A percentile compares a stretch with the other conserved stretches of the same genome.
Conservation (phyloP, 2,113 vertebrate genomes). For the Lethenteron reissneri region DNA sequence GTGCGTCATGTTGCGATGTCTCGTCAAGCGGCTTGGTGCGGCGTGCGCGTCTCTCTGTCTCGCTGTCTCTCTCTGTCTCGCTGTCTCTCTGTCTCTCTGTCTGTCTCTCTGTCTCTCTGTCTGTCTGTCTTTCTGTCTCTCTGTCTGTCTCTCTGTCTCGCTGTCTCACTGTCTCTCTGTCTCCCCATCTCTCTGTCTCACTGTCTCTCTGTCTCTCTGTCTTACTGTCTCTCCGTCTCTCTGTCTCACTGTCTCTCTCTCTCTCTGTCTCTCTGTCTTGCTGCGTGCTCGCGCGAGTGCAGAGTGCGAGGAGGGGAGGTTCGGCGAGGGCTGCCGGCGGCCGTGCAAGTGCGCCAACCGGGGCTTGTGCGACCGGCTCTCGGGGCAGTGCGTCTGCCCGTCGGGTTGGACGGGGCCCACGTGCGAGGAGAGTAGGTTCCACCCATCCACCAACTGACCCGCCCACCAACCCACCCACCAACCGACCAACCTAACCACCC, state of each 20-base stretch:
- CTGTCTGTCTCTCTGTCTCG: too few relatives aligned
- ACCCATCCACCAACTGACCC: too few relatives aligned
- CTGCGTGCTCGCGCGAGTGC: not conserved
- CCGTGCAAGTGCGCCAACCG: conserved; percentile 37
- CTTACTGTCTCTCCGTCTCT: not conserved
- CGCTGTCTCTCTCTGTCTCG: not conserved
- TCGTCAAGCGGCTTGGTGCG: too few relatives aligned
- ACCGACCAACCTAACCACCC: too few relatives aligned
- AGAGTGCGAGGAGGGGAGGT: conserved; percentile 37
- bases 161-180: not conserved
- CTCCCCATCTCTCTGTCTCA: not conserved
- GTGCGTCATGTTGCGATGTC: too few relatives aligned
- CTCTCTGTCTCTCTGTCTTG: too few relatives aligned
- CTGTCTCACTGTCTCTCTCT: too few relatives aligned
- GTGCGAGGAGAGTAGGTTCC: conserved; percentile 38
- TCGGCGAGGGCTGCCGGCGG: conserved; percentile 29
- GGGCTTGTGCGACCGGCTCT: conserved; percentile 34
- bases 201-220: not conserved
- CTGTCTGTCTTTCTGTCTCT: not conserved
- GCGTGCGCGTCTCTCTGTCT: too few relatives aligned
- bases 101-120: not conserved
- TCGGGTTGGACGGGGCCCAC: conserved; percentile 35
- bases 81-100: not conserved
- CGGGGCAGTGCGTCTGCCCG: conserved; percentile 35
- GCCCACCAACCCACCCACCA: too few relatives aligned